Conservation (phyloP, 2,113 vertebrate genomes). For the Rhabdomys dilectus region DNA sequence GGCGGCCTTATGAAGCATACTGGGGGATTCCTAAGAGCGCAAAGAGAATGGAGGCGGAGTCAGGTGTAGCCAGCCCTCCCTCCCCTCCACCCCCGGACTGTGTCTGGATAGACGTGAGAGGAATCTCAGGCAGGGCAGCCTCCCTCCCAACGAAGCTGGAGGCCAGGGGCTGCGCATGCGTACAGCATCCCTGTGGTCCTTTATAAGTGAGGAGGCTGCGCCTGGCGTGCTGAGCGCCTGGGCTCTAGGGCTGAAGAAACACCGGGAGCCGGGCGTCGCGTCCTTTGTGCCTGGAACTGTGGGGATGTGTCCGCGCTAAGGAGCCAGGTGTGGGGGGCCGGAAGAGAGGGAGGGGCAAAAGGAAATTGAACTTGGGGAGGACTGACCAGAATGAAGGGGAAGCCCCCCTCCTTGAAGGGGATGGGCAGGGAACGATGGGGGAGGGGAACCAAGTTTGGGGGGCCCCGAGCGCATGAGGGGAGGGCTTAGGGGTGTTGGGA, state of each 20-base stretch:
- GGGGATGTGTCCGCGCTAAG: conserved; percentile 77
- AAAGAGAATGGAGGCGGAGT: neutral
- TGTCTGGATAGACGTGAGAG: neutral
- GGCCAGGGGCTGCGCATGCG: conserved; percentile 70
- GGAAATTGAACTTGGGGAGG: neutral
- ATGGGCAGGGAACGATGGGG: neutral
- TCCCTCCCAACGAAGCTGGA: neutral
- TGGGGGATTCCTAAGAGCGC: neutral
- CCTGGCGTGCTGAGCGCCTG: conserved; percentile 67
- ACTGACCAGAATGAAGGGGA: neutral
- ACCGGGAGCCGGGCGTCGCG: neutral
- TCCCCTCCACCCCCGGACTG: too few species aligned
- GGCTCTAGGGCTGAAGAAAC: conserved; percentile 54
- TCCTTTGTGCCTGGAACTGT: conserved; percentile 73
- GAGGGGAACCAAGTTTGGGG: conserved; percentile 3
- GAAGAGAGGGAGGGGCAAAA: neutral
- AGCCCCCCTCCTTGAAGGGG: neutral
- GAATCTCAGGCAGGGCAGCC: neutral
- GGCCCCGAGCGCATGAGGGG: neutral
- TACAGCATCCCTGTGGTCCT: conserved; percentile 67
- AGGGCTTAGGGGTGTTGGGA: neutral
- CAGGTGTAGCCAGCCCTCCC: neutral
- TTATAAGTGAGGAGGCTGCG: conserved; percentile 77
- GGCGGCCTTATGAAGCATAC: too few species aligned
- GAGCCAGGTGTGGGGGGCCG: conserved; percentile 66